Evolutionary conservation across 2,888 invertebrate species (phyloP).

Genomic region (Diplazon laetatorius): DNA sequence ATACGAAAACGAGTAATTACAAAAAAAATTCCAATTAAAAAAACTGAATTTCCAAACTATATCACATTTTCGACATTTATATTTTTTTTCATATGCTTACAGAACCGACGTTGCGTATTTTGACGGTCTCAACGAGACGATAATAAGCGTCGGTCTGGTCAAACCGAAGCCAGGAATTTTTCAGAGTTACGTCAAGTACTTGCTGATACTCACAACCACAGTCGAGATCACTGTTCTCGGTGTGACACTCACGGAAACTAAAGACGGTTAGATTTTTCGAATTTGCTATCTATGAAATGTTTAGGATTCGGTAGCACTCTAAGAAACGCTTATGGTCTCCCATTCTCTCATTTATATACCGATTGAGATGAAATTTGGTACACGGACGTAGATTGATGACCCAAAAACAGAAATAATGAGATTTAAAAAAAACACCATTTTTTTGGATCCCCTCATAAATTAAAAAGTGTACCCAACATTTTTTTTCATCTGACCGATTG

Average conservation of each 20-base stretch:
- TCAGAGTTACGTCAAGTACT: slow-evolving; percentile 94
- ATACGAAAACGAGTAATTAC: slow-evolving; percentile 91
- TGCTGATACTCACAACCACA: slow-evolving; percentile 96
- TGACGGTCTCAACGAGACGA: slow-evolving; percentile 97
- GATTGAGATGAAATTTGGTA: too few relatives aligned
- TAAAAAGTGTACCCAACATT: too few relatives aligned
- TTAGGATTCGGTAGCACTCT: too few relatives aligned
- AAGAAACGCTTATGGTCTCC: too few relatives aligned
- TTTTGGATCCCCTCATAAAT: too few relatives aligned
- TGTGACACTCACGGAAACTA: slow-evolving; percentile 83
- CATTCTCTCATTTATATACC: too few relatives aligned
- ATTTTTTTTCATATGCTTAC: slow-evolving; percentile 64
- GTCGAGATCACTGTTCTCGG: slow-evolving; percentile 96
- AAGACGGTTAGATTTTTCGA: slow-evolving; percentile 73
- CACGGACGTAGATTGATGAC: too few relatives aligned
- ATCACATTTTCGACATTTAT: background rate
- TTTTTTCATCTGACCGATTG: too few relatives aligned
- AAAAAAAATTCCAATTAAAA: slow-evolving; percentile 29
- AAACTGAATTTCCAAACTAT: background rate
- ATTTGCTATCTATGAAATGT: background rate
- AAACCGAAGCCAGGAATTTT: slow-evolving; percentile 95
- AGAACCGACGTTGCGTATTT: slow-evolving; percentile 97
- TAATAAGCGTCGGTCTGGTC: slow-evolving; percentile 95
- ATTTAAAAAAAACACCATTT: too few relatives aligned
- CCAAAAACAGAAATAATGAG: too few relatives aligned